phyloP scores from a whole-genome alignment of 2,797 vertebrate genomes.

The Emys orbicularis region DNA sequence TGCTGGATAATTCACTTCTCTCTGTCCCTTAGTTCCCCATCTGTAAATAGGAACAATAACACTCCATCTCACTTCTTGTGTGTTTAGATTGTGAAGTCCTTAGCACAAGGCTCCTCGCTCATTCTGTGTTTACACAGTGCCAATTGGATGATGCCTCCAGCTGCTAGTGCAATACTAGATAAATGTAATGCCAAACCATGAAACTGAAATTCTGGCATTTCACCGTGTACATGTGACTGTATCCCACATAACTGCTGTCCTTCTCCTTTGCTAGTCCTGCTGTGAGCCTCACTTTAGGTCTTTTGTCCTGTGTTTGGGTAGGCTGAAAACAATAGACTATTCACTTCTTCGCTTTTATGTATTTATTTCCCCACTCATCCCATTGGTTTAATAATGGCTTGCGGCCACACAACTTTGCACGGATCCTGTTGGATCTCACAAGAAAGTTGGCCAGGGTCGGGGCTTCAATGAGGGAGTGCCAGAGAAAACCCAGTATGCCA shows the following conservation, averaged over 20 bases:
- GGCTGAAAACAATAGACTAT: background rate
- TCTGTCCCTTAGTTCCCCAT: background rate
- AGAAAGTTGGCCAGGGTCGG: background rate
- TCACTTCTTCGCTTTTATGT: background rate
- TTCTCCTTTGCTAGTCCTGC: background rate
- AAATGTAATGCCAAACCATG: background rate
- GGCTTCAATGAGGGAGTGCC: background rate
- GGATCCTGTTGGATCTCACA: background rate
- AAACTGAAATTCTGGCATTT: background rate
- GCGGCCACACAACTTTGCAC: background rate
- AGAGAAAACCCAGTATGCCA: background rate
- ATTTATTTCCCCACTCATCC: background rate
- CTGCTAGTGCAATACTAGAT: background rate
- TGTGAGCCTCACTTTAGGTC: background rate
- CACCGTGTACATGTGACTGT: background rate
- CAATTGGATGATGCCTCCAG: background rate
- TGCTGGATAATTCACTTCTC: background rate
- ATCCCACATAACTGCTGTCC: background rate
- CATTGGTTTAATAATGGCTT: background rate
- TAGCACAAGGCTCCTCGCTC: background rate
- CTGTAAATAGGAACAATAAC: background rate
- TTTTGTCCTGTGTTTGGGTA: background rate
- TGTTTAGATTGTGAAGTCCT: background rate
- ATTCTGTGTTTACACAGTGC: background rate
- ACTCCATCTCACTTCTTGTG: background rate